phyloP scores from a whole-genome alignment of 2,113 vertebrate genomes.

The Plectropomus leopardus region DNA sequence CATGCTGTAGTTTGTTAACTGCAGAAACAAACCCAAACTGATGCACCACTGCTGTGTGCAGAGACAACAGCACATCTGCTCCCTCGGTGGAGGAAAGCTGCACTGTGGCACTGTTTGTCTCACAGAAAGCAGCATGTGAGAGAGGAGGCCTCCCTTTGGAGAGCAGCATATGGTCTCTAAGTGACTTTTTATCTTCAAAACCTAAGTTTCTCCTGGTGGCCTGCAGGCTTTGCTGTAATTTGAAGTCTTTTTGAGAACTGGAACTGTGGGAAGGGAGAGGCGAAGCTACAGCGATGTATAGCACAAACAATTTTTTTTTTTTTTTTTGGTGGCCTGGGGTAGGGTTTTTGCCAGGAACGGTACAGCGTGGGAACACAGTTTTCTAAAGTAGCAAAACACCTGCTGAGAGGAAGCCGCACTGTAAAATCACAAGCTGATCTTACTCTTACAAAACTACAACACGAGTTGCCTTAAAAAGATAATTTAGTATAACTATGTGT shows the following conservation, averaged over 20 bases:
- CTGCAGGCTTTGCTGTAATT: constrained; percentile 21
- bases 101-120: background rate
- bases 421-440: too few species aligned
- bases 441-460: too few species aligned
- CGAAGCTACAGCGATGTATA: background rate
- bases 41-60: background rate
- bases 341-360: constrained; percentile 21
- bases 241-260: background rate
- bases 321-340: constrained; percentile 32
- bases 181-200: constrained; percentile 1
- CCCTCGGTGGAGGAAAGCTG: background rate
- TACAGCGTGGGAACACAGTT: constrained; percentile 10
- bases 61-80: constrained; percentile 12
- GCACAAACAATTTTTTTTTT: background rate
- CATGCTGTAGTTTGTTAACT: background rate
- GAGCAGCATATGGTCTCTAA: constrained; percentile 4
- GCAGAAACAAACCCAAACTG: background rate
- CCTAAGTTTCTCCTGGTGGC: background rate
- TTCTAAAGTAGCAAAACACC: constrained; percentile 35
- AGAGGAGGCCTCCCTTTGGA: background rate
- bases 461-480: too few species aligned
- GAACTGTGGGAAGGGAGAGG: constrained; percentile 3
- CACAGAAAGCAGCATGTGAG: background rate
- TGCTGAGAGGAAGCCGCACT: constrained; percentile 14
- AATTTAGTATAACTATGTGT: too few species aligned